Base-by-base conservation (phyloP, 2,113 vertebrate species). In the Psophia crepitans region DNA sequence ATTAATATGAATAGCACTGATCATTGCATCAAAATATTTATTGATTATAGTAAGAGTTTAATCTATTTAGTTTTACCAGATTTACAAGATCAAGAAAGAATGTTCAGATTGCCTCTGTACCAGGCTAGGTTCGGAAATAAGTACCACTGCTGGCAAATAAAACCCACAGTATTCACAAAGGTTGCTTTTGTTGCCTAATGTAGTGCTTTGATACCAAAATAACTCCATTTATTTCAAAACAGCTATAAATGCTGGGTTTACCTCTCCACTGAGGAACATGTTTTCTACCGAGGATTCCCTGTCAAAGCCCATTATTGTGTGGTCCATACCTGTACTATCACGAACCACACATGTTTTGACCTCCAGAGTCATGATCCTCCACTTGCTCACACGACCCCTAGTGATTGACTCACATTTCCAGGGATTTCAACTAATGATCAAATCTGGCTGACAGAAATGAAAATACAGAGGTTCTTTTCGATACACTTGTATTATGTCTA, bases 231-330 rank as follows among this genome's bases (percentile, higher is more conserved):
- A 85, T 77, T 77, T 81, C 68, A 68, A 54, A 58, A 49, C 13
- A 93, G 12, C 12, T 70, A 44, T 33, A 81, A 80, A 58, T 24
- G 15, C 30, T 90, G 43, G n/a, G 30, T 16, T 87, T 84, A 58
- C 18, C 26, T 49, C 30, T 89, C 41, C 37, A 19, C 16, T 15
- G 49, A 87, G 54, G 37, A 84, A 48, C 5, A 49, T 3, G 8
- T 37, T 77, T 83, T 84, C 68, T 24, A 2, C n/a, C 0, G 4
- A 77, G 22, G 9, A n/a, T 41, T 63, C 22, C 23, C 30, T 2
- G 0, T 21, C 53, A 56, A 51, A 81, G 33, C 7, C 35, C 21
- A 16, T 10, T 43, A 16, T 8, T 28, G 44, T 0, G 0, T 35
- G 30, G 20, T 65, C 51, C n/a, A 27, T 19, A n/a, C 10, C 43